phyloP scores from a whole-genome alignment of 2,113 vertebrate genomes.

The Sapajus apella region DNA sequence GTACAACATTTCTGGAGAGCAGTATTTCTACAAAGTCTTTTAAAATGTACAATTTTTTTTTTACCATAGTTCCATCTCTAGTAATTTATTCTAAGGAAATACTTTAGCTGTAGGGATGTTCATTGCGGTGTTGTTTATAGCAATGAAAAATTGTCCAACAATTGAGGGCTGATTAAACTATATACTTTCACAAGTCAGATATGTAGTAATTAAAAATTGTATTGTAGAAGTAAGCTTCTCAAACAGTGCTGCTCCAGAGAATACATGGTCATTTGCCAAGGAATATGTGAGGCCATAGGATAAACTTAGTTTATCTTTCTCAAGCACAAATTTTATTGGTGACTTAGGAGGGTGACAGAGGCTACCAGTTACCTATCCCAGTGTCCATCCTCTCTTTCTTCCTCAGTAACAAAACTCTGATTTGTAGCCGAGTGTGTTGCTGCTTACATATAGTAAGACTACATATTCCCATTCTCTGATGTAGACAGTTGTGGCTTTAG shows the following conservation, averaged over 20 bases:
- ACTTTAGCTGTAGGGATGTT: conserved; percentile 22
- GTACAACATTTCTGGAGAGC: conserved; percentile 8
- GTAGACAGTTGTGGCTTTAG: not conserved
- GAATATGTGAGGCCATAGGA: not conserved
- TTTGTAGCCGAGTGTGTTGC: not conserved
- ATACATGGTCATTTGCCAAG: not conserved
- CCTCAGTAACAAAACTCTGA: not conserved
- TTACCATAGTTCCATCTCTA: not conserved
- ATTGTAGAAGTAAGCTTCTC: not conserved
- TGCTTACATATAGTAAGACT: not conserved
- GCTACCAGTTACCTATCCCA: not conserved
- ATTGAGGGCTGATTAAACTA: not conserved
- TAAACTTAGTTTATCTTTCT: not conserved
- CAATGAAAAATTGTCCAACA: not conserved
- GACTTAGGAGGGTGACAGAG: not conserved
- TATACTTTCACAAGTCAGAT: not conserved
- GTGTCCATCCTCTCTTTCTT: not conserved
- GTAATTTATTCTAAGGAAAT: conserved; percentile 17
- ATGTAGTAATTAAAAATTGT: conserved; percentile 14
- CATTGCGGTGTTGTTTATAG: not conserved
- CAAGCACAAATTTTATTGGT: not conserved
- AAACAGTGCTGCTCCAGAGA: not conserved
- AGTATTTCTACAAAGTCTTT: conserved; percentile 6
- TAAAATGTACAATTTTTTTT: not conserved
- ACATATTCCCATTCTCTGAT: not conserved